Conservation (phyloP, 1,140 invertebrate species). For the Drosophila ficusphila region DNA sequence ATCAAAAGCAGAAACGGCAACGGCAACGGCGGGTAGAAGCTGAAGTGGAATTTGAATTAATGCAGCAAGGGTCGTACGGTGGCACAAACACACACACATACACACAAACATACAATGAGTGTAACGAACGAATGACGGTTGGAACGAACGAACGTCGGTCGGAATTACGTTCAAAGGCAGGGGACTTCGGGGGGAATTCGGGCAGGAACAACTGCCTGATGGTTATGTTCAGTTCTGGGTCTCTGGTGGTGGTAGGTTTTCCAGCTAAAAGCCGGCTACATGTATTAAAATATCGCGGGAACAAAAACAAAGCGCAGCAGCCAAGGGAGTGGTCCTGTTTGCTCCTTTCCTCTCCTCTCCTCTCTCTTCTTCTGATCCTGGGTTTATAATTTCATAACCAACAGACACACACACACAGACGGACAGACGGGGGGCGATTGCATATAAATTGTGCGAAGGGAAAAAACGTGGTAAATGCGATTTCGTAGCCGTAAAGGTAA, state of each 20-base stretch:
- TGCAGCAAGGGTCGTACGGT: constrained; percentile 73
- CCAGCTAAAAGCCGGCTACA: constrained; percentile 59
- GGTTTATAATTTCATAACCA: constrained; percentile 72
- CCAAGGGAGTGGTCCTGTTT: constrained; percentile 55
- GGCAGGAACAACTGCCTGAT: constrained; percentile 28
- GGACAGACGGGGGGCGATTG: constrained; percentile 22
- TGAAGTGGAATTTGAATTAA: constrained; percentile 78
- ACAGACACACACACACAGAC: constrained; percentile 38
- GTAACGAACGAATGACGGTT: constrained; percentile 44
- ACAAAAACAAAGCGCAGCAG: constrained; percentile 58
- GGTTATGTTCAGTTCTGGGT: constrained; percentile 30
- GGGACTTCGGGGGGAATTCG: background rate
- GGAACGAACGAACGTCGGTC: constrained; percentile 42
- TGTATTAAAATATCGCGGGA: constrained; percentile 60
- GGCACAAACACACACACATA: constrained; percentile 39
- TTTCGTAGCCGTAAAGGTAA: constrained; percentile 55
- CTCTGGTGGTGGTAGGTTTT: constrained; percentile 53
- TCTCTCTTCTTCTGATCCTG: constrained; percentile 16
- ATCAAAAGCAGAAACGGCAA: constrained; percentile 78
- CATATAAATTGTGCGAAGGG: constrained; percentile 59
- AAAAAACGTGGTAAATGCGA: constrained; percentile 58
- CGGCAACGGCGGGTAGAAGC: constrained; percentile 62
- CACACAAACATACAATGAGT: constrained; percentile 27
- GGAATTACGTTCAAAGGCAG: constrained; percentile 49
- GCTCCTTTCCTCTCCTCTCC: background rate